A percentile compares a stretch with the other conserved stretches of the same genome.
phyloP scores from a whole-genome alignment of 2,797 vertebrate species.

The Carcharodon carcharias region DNA sequence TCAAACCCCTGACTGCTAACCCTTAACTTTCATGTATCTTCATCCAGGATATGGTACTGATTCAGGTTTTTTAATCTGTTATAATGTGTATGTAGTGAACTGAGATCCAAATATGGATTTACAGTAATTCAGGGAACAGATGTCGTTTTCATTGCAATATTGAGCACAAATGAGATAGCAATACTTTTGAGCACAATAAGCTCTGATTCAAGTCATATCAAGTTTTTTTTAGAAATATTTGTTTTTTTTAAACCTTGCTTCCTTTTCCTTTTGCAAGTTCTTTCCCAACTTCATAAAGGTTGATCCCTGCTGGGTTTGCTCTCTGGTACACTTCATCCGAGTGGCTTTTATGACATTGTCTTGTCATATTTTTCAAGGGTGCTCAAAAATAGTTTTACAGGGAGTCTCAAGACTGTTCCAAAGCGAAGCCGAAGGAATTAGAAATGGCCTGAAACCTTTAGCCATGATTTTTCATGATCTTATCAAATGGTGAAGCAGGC shows the following conservation, averaged over 20 bases:
- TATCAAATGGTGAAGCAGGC: too few species aligned
- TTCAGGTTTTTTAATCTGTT: background rate
- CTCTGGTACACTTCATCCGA: background rate
- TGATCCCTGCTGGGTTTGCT: background rate
- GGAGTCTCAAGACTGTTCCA: too few species aligned
- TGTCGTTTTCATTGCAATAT: background rate
- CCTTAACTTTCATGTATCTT: background rate
- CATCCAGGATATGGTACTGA: background rate
- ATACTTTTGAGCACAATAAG: background rate
- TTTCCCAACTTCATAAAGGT: background rate
- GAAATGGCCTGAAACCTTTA: background rate
- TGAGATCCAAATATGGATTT: background rate
- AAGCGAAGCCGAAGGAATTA: background rate
- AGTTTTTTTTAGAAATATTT: background rate
- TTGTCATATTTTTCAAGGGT: background rate
- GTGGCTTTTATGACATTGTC: too few species aligned
- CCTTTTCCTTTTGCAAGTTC: background rate
- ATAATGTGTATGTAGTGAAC: background rate
- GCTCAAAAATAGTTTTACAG: background rate
- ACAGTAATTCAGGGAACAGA: background rate
- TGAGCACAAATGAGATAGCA: background rate
- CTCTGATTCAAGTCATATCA: background rate
- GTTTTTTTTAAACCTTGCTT: background rate
- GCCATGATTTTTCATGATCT: too few species aligned
- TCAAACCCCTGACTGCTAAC: background rate